These are phyloP conservation scores for Lasius fuliginosus DNA, from an alignment of 2,888 invertebrate genomes.

Conservation along the genomic window DNA sequence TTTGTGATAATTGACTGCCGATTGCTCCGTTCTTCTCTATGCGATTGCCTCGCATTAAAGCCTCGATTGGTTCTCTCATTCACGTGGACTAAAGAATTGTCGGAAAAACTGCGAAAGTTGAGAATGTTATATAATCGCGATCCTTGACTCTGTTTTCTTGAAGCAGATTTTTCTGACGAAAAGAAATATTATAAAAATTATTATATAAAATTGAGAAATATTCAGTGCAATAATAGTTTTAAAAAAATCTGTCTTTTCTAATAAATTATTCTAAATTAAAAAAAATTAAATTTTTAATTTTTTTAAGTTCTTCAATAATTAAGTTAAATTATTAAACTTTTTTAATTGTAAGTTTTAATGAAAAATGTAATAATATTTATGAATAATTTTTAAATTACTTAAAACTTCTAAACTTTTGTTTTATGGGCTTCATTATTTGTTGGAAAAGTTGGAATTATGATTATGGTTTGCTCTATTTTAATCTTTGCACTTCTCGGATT, in stretches of 20 bases:
- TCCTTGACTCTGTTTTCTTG: not conserved
- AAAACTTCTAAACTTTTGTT: not conserved
- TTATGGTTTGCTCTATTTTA: not conserved
- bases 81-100: not conserved
- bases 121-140: slow-evolving; percentile 7
- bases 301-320: not conserved
- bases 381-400: not conserved
- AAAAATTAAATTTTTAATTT: not conserved
- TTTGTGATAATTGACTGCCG: slow-evolving; percentile 57
- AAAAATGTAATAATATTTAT: not conserved
- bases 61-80: slow-evolving; percentile 27
- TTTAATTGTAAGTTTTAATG: not conserved
- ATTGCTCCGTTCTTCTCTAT: slow-evolving; percentile 27
- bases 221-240: not conserved
- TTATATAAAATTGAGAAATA: not conserved
- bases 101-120: not conserved
- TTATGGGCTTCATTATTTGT: not conserved
- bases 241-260: not conserved
- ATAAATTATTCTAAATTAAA: not conserved
- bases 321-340: not conserved
- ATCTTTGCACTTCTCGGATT: slow-evolving; percentile 29
- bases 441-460: not conserved
- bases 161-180: not conserved
- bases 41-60: slow-evolving; percentile 14
- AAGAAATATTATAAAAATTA: not conserved